phyloP scores from a whole-genome alignment of 2,113 vertebrate species.

The Corvus hawaiiensis region DNA sequence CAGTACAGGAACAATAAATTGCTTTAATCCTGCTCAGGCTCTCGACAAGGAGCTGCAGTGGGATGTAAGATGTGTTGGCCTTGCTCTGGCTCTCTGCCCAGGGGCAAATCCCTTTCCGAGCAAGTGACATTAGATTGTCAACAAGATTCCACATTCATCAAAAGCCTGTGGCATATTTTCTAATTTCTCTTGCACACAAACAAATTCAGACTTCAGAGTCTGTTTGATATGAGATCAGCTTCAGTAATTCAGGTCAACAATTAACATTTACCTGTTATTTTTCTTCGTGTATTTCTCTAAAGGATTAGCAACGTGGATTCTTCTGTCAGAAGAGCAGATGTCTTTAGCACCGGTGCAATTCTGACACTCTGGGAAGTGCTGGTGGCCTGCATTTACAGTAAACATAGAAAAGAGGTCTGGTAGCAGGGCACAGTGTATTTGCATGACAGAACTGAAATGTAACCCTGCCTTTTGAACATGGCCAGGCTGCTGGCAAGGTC shows the following conservation, averaged over 20 bases:
- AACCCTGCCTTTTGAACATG: slow-evolving; percentile 45
- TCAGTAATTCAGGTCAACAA: slow-evolving; percentile 9
- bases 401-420: slow-evolving; percentile 38
- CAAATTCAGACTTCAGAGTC: slow-evolving; percentile 16
- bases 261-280: neutral
- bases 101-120: neutral
- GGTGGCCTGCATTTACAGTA: slow-evolving; percentile 63
- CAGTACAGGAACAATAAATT: accelerated
- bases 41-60: neutral
- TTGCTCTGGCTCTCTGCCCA: neutral
- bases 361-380: neutral
- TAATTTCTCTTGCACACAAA: neutral
- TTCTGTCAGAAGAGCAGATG: neutral
- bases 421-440: neutral
- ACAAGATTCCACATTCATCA: neutral
- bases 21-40: neutral
- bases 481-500: neutral
- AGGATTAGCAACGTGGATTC: neutral
- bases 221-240: neutral
- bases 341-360: slow-evolving; percentile 16
- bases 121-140: neutral
- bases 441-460: neutral
- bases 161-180: neutral
- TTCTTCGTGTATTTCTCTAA: neutral
- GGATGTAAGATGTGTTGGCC: neutral